Evolutionary conservation across 35 echinoderm and acorn worm genomes (phyloP).

Genomic region (Holothuria glaberrima): DNA sequence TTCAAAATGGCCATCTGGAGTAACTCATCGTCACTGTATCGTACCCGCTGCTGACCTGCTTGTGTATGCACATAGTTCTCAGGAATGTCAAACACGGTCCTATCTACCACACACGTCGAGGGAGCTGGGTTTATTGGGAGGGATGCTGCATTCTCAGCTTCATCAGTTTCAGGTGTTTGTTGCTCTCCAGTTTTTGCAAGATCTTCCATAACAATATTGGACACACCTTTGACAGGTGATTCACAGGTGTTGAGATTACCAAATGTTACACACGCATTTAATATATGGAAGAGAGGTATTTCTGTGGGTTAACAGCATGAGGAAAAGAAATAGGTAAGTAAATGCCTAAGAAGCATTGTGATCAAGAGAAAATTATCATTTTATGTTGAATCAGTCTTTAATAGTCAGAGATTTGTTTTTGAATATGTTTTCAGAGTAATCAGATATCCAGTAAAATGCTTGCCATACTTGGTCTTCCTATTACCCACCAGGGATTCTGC

Average conservation of each 20-base stretch:
- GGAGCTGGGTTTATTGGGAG: neutral
- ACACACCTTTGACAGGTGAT: slow-evolving; percentile 75
- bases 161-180: neutral
- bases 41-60: slow-evolving; percentile 64
- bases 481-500: no score
- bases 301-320: slow-evolving; percentile 70
- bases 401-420: no score
- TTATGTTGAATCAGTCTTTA: neutral
- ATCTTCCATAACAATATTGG: slow-evolving; percentile 73
- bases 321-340: neutral
- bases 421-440: no score
- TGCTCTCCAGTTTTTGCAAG: slow-evolving; percentile 29
- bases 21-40: slow-evolving; percentile 84
- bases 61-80: slow-evolving; percentile 54
- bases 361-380: no score
- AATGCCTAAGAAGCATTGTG: neutral
- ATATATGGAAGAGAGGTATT: slow-evolving; percentile 98
- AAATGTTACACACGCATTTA: slow-evolving; percentile 97
- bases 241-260: slow-evolving; percentile 82
- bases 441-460: no score
- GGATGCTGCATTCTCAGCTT: neutral
- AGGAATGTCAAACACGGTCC: slow-evolving; percentile 85
- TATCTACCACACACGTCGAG: slow-evolving; percentile 84
- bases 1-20: slow-evolving; percentile 94
- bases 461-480: no score